Conservation (phyloP, 2,797 vertebrate genomes). For the Periparus ater region DNA sequence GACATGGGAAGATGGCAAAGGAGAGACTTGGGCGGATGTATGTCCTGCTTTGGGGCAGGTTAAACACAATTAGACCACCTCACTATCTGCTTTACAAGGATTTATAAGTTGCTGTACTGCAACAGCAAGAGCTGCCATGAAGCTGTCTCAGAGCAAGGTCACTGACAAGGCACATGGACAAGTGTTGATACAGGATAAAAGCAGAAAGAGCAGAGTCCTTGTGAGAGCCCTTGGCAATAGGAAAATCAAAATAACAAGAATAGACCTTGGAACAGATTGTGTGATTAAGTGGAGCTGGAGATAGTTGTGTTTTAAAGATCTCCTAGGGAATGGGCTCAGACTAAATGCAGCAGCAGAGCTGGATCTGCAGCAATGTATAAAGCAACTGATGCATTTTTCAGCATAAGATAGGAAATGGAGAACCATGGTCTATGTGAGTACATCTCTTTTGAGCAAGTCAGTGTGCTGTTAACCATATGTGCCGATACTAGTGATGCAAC, state of each 20-base stretch:
- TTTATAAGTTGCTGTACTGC: background rate
- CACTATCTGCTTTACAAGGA: background rate
- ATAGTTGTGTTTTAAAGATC: slow-evolving; percentile 43
- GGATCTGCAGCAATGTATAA: background rate
- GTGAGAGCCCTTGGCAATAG: background rate
- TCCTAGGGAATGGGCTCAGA: background rate
- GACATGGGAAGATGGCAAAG: background rate
- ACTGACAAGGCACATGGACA: background rate
- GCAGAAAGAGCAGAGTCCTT: background rate
- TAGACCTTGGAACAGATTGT: slow-evolving; percentile 41
- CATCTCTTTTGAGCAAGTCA: background rate
- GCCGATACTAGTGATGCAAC: background rate
- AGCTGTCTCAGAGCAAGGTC: background rate
- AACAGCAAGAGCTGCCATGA: background rate
- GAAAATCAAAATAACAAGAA: background rate
- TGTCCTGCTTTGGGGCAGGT: background rate
- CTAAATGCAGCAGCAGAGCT: background rate
- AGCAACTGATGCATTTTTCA: background rate
- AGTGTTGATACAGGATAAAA: background rate
- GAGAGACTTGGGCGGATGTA: background rate
- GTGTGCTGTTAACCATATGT: background rate
- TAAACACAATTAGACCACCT: background rate
- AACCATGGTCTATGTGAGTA: background rate
- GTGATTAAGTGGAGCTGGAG: slow-evolving; percentile 34
- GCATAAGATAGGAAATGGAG: background rate